These are phyloP conservation scores for Macrotis lagotis DNA, from an alignment of 2,113 vertebrate species.

Conservation along the genomic window DNA sequence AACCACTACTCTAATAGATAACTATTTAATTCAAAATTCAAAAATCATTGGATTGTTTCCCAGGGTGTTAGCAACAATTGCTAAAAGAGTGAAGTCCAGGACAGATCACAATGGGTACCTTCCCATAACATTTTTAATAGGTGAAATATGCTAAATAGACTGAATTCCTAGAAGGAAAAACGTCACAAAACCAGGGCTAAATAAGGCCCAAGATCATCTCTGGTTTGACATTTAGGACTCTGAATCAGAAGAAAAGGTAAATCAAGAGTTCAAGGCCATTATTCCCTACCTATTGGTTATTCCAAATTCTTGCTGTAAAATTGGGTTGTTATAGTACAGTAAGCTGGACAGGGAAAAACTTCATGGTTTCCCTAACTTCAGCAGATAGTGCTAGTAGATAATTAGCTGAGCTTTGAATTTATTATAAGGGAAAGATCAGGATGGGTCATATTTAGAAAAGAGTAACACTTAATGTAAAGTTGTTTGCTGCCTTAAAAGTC, in stretches of 20 bases:
- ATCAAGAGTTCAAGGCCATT: neutral
- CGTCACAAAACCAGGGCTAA: neutral
- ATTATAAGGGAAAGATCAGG: neutral
- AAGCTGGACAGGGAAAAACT: neutral
- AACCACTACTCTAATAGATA: neutral
- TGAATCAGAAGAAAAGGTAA: neutral
- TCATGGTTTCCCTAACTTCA: neutral
- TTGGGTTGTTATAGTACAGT: neutral
- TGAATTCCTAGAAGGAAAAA: neutral
- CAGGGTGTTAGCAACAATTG: neutral
- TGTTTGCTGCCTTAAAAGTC: neutral
- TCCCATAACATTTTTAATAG: neutral
- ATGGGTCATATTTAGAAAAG: neutral
- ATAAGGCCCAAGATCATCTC: neutral
- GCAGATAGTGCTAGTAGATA: neutral
- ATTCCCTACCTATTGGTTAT: neutral
- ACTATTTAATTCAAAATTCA: neutral
- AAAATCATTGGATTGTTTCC: neutral
- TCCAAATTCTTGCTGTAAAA: neutral
- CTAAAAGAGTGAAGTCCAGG: neutral
- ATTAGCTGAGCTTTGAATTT: neutral
- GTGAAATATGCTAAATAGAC: neutral
- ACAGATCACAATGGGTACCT: neutral
- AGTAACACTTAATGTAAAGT: neutral
- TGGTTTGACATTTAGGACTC: neutral